phyloP scores from a whole-genome alignment of 2,797 vertebrate species.

The Discoglossus pictus region DNA sequence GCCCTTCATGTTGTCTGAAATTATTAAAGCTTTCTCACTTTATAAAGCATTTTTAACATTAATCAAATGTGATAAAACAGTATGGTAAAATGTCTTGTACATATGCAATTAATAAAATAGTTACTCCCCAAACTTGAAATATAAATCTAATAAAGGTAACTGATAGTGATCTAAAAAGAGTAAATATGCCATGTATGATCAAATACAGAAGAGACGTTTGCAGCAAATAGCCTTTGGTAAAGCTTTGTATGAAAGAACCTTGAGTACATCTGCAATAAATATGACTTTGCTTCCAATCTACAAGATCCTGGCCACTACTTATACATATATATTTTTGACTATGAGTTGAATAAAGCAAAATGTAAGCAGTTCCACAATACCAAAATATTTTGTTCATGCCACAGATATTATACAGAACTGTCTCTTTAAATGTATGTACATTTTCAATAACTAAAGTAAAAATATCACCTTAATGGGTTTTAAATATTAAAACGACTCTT shows the following conservation, averaged over 20 bases:
- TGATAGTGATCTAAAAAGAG: constrained; percentile 52
- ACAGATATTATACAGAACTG: constrained; percentile 58
- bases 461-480: constrained; percentile 98
- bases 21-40: too few species aligned
- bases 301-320: too few species aligned
- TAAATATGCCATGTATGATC: constrained; percentile 38
- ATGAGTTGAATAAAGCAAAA: too few species aligned
- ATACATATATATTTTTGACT: too few species aligned
- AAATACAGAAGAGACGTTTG: constrained; percentile 29
- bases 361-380: too few species aligned
- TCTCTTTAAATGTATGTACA: constrained; percentile 68
- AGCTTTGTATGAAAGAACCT: background rate
- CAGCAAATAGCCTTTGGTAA: background rate
- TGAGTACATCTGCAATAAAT: constrained; percentile 11
- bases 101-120: constrained; percentile 53
- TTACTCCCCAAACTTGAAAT: constrained; percentile 35
- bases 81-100: constrained; percentile 21
- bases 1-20: too few species aligned
- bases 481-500: constrained; percentile 95
- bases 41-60: constrained; percentile 30
- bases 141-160: constrained; percentile 52
- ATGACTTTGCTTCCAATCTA: too few species aligned
- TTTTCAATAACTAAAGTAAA: too few species aligned
- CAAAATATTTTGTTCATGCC: too few species aligned
- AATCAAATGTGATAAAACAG: constrained; percentile 11